Base-by-base conservation (phyloP, 2,888 invertebrate genomes). In the Caenorhabditis sp. region DNA sequence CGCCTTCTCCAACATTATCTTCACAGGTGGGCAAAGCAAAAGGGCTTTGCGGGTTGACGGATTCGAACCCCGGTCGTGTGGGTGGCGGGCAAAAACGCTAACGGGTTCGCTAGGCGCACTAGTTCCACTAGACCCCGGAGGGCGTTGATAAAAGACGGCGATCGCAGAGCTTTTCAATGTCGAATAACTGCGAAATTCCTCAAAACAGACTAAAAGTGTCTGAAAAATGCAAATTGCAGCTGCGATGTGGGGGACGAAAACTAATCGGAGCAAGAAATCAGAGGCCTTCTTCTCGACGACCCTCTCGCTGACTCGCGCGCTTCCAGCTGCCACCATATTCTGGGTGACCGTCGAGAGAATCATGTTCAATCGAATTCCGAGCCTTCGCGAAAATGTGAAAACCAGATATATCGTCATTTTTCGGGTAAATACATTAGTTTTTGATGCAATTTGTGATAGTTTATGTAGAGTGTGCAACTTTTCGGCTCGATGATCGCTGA, bases 1-100 rank as follows among this genome's bases (percentile, higher is more conserved):
- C 20, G 53, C 53, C 0, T 53, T 35, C 17, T 71, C 61, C 1
- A 71, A 71, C 30, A 26, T 71, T 11, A 27, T 71, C n/a, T 61
- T 55, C 9, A 39, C 52, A 6, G 59, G 68, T 68, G 26, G 20
- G 63, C 37, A 1, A 27, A 15, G 24, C 22, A 55, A 39, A 56
- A 39, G 6, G 13, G 24, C 2, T 27, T 27, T 56, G 39, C 39
- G 27, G 39, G 15, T 20, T 72, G 76, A 62, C 75, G 79, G 79
- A 79, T 75, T 79, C 79, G 79, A 79, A 79, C 79, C 79, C 76
- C 68, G 77, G 80, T 78, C 77, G 70, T 80, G 71, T 78, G 80
- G 80, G 80, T 80, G 80, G 78, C 74, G 78, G 80, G 77, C 80
- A 78, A 71, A 80, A 80, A 80, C n/a, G n/a, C n/a, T n/a, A n/a